These are phyloP conservation scores for Erethizon dorsatum DNA, from an alignment of 2,797 vertebrate genomes.

Conservation along the genomic window DNA sequence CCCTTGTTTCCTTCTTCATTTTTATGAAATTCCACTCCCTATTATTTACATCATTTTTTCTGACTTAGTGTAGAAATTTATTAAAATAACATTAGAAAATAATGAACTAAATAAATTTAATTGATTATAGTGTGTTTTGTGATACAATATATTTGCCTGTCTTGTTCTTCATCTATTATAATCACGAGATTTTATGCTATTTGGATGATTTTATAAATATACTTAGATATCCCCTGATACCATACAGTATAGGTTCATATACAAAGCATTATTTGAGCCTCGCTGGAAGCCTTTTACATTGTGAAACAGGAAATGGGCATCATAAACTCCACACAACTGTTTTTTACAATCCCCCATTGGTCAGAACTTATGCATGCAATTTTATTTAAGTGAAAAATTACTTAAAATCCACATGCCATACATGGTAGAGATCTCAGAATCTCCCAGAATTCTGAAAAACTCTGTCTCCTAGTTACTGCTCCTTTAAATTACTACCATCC, in stretches of 20 bases:
- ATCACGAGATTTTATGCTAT: not conserved
- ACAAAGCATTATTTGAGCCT: not conserved
- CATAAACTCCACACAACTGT: not conserved
- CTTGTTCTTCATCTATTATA: not conserved
- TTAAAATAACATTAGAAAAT: not conserved
- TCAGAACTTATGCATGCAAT: not conserved
- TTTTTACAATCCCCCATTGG: not conserved
- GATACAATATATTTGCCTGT: not conserved
- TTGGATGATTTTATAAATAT: slow-evolving; percentile 1
- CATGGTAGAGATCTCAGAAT: not conserved
- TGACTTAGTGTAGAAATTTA: not conserved
- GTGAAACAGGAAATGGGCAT: not conserved
- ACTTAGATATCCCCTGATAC: not conserved
- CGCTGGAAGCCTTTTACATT: not conserved
- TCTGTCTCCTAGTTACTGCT: not conserved
- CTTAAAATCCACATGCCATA: not conserved
- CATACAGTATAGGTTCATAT: not conserved
- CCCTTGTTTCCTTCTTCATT: not conserved
- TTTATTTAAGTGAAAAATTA: slow-evolving; percentile 53
- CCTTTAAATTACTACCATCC: not conserved
- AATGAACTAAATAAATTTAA: not conserved
- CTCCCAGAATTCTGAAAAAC: slow-evolving; percentile 34
- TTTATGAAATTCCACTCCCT: too few relatives aligned
- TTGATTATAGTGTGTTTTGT: slow-evolving; percentile 14
- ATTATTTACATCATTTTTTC: not conserved